phyloP scores from a whole-genome alignment of 1,140 invertebrate species.

The Drosophila ercepeae region DNA sequence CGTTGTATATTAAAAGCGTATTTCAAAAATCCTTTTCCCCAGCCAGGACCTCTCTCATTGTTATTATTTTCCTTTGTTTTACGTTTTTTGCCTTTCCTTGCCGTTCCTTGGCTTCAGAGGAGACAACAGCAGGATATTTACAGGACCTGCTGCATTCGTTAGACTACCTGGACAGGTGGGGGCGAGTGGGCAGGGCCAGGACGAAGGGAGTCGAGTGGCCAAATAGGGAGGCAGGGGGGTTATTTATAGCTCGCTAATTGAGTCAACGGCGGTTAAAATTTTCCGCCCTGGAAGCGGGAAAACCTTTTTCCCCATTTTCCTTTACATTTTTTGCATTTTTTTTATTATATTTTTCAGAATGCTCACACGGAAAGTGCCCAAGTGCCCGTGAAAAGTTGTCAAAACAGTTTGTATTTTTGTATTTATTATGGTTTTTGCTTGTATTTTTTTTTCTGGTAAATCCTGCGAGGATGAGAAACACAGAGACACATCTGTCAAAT shows the following conservation, averaged over 20 bases:
- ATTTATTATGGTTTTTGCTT: constrained; percentile 9
- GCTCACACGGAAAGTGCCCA: neutral
- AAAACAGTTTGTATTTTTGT: constrained; percentile 12
- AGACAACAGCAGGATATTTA: neutral
- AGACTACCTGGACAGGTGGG: neutral
- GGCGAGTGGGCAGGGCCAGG: neutral
- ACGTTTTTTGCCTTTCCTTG: neutral
- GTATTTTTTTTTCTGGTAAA: neutral
- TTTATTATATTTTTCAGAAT: neutral
- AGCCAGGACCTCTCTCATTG: neutral
- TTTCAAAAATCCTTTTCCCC: no score
- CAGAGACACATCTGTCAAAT: constrained; percentile 40
- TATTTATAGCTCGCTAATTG: constrained; percentile 57
- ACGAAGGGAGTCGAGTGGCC: neutral
- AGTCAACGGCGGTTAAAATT: constrained; percentile 11
- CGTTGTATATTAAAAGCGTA: no score
- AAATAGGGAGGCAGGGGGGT: neutral
- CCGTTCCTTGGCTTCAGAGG: neutral
- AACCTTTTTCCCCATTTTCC: neutral
- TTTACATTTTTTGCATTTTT: neutral
- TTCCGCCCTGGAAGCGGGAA: neutral
- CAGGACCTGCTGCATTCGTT: neutral
- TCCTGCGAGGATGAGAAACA: neutral
- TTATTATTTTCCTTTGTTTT: neutral
- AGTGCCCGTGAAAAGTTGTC: constrained; percentile 7